Evolutionary conservation across 2,113 vertebrate genomes (phyloP).

Genomic region (Phalacrocorax aristotelis): DNA sequence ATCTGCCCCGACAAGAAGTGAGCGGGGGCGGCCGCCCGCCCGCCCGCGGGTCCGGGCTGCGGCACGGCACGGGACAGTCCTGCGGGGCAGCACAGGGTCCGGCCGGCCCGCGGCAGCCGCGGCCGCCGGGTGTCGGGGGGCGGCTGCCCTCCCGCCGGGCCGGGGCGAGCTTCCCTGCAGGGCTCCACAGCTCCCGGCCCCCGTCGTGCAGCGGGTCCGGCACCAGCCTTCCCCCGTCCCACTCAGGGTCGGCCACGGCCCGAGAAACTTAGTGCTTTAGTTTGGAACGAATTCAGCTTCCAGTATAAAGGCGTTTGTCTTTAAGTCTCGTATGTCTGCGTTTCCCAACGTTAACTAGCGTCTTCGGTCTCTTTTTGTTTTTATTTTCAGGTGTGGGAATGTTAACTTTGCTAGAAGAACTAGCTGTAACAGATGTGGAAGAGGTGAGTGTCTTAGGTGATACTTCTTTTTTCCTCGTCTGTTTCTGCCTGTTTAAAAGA

Average conservation of each 20-base stretch:
- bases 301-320: no score
- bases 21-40: no score
- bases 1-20: no score
- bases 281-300: rapidly evolving
- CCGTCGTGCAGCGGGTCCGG: no score
- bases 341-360: rapidly evolving
- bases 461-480: rapidly evolving
- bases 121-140: no score
- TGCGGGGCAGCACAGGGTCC: no score
- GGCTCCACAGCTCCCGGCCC: rapidly evolving
- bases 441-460: constrained; percentile 74
- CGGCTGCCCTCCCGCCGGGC: no score
- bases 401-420: constrained; percentile 97
- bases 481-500: rapidly evolving
- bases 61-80: no score
- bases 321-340: rapidly evolving
- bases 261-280: rapidly evolving
- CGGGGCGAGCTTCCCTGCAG: no score
- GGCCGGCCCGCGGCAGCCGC: no score
- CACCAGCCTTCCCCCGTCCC: not conserved
- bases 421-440: constrained; percentile 93
- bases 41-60: no score
- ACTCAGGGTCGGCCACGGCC: not conserved
- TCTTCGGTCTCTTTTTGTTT: not conserved
- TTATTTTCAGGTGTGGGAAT: constrained; percentile 86